Evolutionary conservation across 2,797 vertebrate genomes (phyloP), one percentile per base, ranked within the genome.

Genomic region (Aratinga solstitialis): DNA sequence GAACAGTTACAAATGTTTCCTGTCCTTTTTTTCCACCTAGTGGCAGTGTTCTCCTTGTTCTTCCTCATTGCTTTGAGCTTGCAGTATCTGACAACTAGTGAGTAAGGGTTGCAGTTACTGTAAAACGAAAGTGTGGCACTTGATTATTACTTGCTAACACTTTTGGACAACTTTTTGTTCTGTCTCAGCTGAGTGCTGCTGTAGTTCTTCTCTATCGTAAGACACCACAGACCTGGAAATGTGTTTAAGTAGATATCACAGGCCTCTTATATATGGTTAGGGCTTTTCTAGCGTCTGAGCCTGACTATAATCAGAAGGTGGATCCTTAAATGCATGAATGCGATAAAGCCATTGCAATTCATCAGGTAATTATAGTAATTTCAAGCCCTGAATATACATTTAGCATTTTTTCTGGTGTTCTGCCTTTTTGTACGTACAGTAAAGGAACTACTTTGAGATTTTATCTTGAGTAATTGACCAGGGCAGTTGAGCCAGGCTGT

Each of bases 1-100:
- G 13, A 87, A 76, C 43, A 43, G 23, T 36, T 84, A 38, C 34
- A 87, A 34, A 54, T 75, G 42, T 93, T 88, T 92, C 48, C 43
- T 96, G 7, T 85, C 47, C 22, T 10, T 2, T 32, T 87, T 61
- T 53, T 89, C 97, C 97, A 97, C 92, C 71, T 84, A 97, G 89
- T 94, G 98, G 97, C 97, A 94, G 86, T 97, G 81, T 96, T 90
- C 90, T 87, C 71, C 86, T 89, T 5, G 1, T 69, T 84, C 82
- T 84, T 68, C 30, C 66, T 63, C 11, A 0, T 14, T 65, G 53
- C 32, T 71, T 36, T 59, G 50, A 71, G 83, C 66, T 86, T 32
- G 40, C 74, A 72, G 7, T 48, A 29, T 51, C 74, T 91, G 45
- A 50, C n/a, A 83, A 14, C 47, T 22, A 15, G 13, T 26, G 30